Base-by-base conservation (phyloP, 2,888 invertebrate genomes). In the Melipona bicolor region DNA sequence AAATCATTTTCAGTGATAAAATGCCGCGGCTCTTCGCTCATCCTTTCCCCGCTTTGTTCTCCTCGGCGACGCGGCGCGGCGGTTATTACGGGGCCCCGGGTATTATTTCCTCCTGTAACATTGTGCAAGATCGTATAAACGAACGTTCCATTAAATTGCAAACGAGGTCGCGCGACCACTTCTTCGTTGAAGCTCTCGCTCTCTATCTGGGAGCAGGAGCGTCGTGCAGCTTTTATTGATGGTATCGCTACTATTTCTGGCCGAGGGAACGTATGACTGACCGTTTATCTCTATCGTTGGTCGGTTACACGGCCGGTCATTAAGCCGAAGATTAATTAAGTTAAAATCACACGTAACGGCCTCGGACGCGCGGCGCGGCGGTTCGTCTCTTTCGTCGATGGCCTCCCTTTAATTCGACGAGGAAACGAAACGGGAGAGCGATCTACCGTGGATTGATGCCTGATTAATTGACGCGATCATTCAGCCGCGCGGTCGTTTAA, bases 361-460 rank as follows among this genome's bases (percentile, higher is more conserved):
- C 71, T 27, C 64, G 82, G 52, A 65, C 32, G 49, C 32, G 27
- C 21, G 56, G 59, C 56, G 43, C 32, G n/a, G 32, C 21, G 43
- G 43, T 43, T 43, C 43, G 11, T 49, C 71, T 43, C 27, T 76
- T 75, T 76, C 67, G 71, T 59, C 70, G 77, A 62, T 54, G 54
- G 64, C 11, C 13, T 36, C 54, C 78, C 83, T 70, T 70, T 78
- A 77, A 81, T 77, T 80, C 72, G 75, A 80, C 69, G 49, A 49
- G 43, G 74, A 64, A 72, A 75, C 54, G 61, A 71, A 19, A 76
- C 75, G 61, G 65, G 49, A 69, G 54, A 81, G 32, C 52, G 62
- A 17, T 21, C 49, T 62, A 27, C 27, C 87, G 85, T 77, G 91
- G 92, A 93, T 93, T 93, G 93, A 89, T 92, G 92, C 90, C 90